Conservation (phyloP, 2,888 invertebrate species). For the Malachius bipustulatus region DNA sequence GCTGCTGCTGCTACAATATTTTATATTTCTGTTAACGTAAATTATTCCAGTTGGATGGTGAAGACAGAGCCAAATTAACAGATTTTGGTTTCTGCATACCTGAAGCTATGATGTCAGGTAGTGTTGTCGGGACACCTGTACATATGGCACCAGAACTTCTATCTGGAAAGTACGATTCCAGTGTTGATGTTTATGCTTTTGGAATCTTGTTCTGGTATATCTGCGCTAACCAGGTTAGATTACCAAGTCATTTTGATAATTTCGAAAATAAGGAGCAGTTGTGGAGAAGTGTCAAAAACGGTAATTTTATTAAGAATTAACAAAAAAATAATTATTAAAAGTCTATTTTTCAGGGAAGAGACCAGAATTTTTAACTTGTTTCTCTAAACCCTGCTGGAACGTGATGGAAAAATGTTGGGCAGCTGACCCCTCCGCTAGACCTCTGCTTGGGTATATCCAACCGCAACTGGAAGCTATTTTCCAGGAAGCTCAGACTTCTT, state of each 20-base stretch:
- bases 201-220: conserved; percentile 85
- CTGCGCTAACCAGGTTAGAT: conserved; percentile 67
- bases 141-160: conserved; percentile 88
- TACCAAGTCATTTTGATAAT: conserved; percentile 70
- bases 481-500: too few species aligned
- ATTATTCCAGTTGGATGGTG: conserved; percentile 46
- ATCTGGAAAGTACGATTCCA: conserved; percentile 66
- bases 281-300: conserved; percentile 73
- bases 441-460: conserved; percentile 68
- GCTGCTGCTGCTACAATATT: conserved; percentile 8
- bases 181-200: conserved; percentile 83
- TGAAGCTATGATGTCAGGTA: conserved; percentile 82
- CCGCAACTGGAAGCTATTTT: conserved; percentile 48
- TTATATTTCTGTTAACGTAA: too few species aligned
- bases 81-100: conserved; percentile 86
- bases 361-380: conserved; percentile 64
- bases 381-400: conserved; percentile 69
- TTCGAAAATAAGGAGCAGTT: conserved; percentile 78
- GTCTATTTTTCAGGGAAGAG: conserved; percentile 50
- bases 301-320: conserved; percentile 36
- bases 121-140: conserved; percentile 77
- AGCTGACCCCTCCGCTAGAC: conserved; percentile 57
- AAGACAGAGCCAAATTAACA: conserved; percentile 66
- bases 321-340: conserved; percentile 4
- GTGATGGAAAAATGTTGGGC: conserved; percentile 80